Evolutionary conservation across 1,140 invertebrate genomes (phyloP), one percentile per base, ranked within the genome.

Genomic region (Heliconius himera): DNA sequence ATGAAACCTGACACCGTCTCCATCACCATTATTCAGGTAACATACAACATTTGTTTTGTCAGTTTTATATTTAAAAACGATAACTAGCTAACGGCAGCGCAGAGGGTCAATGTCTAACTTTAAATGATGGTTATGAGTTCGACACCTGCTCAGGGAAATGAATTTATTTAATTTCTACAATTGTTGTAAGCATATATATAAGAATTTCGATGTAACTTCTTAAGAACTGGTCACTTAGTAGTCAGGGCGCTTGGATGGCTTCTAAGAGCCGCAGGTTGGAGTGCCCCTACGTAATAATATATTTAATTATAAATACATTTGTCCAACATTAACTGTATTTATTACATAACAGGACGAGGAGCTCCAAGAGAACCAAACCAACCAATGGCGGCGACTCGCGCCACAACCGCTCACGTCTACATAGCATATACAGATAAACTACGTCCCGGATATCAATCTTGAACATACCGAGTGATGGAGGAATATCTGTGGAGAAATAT

Each of bases 1-100:
- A 89, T 93, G 70, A 94, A 94, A 78, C 92, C 92, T n/a, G 92
- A 94, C 26, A 93, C 91, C 13, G 92, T 94, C 0, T 94, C 92
- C 36, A 94, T 94, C 33, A 94, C 92, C 22, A 94, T 94, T 26
- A 93, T 94, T 76, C 90, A 94, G 85, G 92, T 94, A 84, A 56
- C 56, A 56, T 56, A n/a, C 11, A 49, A 16, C 73, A 22, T 66
- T 26, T 72, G 51, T 76, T 16, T 41, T 73, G 1, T 79, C 54
- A 20, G 20, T 56, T 56, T n/a, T 56, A 56, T 18, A 51, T 51
- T 51, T 18, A 51, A 18, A 5, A 8, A 6, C 49, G 16, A 20
- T 51, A 41, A 11, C 41, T 46, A 13, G 41, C 49, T 20, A 0
- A 6, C 4, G 49, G 49, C 2, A 6, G 49, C 18, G 8, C 18